Base-by-base conservation (phyloP, 2,797 vertebrate species). In the Odontamblyopus rebecca region DNA sequence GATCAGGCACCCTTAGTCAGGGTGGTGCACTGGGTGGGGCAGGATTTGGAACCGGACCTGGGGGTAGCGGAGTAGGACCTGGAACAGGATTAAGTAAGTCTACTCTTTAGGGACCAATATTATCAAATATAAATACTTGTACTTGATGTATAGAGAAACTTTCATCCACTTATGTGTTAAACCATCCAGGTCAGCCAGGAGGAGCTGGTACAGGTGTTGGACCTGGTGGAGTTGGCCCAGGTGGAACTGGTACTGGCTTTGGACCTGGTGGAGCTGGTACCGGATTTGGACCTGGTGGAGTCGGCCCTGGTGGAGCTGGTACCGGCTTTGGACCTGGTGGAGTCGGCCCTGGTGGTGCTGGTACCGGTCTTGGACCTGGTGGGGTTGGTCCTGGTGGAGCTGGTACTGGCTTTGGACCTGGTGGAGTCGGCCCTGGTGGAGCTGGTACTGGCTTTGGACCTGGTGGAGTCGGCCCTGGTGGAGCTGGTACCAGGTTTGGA, bases 1-100 rank as follows among this genome's bases (percentile, higher is more conserved):
- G 80, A 68, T 81, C 82, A 26, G 85, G 81, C 9, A 16, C 75
- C n/a, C 73, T 83, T 70, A 84, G 89, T 84, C 85, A 86, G 73
- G 85, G 76, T 56, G 85, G 85, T 0, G 32, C 78, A 68, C 81
- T 89, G 63, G 87, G 71, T 56, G 77, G 81, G 57, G 29, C 69
- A 13, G 87, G 83, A 51, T 70, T 82, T 69, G 84, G 89, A 51
- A 80, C 68, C 12, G 78, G 83, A 38, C 67, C 51, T 13, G 44
- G 44, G 57, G 87, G 85, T 66, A 38, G 71, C 63, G 82, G 82
- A 2, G 68, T 60, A 5, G 78, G 73, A 67, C 77, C 81, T 77
- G 72, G 76, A 57, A 69, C 72, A 56, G 61, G 61, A 27, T 19
- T 35, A 54, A 54, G 53, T 54, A 54, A 54, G 19, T n/a, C 19